These are phyloP conservation scores for Oligia strigilis DNA, from an alignment of 2,888 invertebrate genomes.

Conservation along the genomic window DNA sequence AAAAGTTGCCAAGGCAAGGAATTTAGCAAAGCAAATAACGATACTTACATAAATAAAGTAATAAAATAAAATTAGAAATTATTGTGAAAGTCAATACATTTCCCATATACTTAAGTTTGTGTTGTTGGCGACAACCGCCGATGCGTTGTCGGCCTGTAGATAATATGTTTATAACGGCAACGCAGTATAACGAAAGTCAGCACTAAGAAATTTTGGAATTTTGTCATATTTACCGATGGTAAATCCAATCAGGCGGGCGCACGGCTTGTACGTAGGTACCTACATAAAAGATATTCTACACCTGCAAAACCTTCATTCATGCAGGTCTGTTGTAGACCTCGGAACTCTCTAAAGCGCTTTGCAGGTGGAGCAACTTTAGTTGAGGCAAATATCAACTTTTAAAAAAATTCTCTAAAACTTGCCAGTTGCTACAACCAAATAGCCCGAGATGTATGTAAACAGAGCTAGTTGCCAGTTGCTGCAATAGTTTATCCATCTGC, in stretches of 20 bases:
- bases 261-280: not conserved
- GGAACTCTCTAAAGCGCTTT: too few species aligned
- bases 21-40: not conserved
- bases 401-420: too few species aligned
- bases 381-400: too few species aligned
- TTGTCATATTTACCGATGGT: not conserved
- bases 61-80: not conserved
- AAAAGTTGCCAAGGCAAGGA: conserved; percentile 21
- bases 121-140: not conserved
- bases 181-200: not conserved
- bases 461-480: too few species aligned
- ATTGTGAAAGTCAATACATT: conserved; percentile 18
- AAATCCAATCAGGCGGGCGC: too few species aligned
- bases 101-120: not conserved
- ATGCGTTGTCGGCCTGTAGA: not conserved
- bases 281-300: not conserved
- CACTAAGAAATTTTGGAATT: not conserved
- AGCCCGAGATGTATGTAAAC: too few species aligned
- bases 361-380: too few species aligned
- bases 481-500: too few species aligned
- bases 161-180: too few species aligned
- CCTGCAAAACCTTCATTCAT: not conserved
- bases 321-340: not conserved
- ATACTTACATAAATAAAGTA: conserved; percentile 1
- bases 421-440: too few species aligned